A percentile compares a stretch with the other conserved stretches of the same genome.
phyloP scores from a whole-genome alignment of 2,888 invertebrate species.

The Polyploca ridens region DNA sequence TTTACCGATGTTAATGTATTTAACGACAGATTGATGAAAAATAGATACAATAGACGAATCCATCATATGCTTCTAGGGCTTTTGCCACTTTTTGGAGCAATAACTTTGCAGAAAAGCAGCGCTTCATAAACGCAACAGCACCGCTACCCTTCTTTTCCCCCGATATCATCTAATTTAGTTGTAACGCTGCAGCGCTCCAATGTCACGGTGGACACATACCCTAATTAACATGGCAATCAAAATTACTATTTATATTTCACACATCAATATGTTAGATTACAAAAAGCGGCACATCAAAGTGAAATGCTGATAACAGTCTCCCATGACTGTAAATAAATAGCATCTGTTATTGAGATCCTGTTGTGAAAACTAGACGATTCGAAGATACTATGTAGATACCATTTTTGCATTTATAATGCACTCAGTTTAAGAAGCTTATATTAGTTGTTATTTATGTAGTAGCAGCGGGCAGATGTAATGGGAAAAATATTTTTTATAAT shows the following conservation, averaged over 20 bases:
- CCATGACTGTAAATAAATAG: neutral
- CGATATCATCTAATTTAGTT: no score
- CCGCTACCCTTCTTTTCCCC: no score
- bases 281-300: slow-evolving; percentile 1
- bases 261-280: neutral
- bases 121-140: no score
- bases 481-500: no score
- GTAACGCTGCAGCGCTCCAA: no score
- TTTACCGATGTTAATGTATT: no score
- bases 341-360: neutral
- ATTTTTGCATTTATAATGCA: slow-evolving; percentile 7
- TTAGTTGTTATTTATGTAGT: neutral
- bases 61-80: no score
- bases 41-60: no score
- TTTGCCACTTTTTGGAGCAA: no score
- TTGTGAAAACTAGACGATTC: neutral
- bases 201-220: neutral
- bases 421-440: slow-evolving; percentile 1
- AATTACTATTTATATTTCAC: neutral
- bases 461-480: neutral
- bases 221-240: neutral
- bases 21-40: no score
- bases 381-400: neutral
- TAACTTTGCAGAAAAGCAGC: no score
- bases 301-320: neutral